Base-by-base conservation (phyloP, 2,113 vertebrate species). In the Equus przewalskii region DNA sequence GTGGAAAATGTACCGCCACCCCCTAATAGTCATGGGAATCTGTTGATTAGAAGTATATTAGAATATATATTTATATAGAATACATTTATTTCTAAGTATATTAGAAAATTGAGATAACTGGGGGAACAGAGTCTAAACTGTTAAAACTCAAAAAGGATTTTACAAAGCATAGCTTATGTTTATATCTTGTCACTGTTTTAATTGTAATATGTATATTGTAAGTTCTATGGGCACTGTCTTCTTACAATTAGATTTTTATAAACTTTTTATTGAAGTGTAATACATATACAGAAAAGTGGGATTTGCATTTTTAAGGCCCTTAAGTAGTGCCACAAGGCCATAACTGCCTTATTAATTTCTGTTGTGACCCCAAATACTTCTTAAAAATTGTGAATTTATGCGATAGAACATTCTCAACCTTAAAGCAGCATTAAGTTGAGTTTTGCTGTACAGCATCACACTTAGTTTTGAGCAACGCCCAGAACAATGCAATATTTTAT, bases 131-230 rank as follows among this genome's bases (percentile, higher is more conserved):
- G 26, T 33, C 60, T n/a, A 91, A 30, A 86, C 56, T 81, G 36
- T 96, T 83, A 92, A 96, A 78, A 97, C 12, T 69, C 90, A 87
- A 58, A 93, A 87, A 69, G 65, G 14, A 89, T 60, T 89, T 94
- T 85, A 89, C 2, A n/a, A 96, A 90, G 18, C 56, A 72, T n/a
- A 89, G 76, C 15, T 73, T 36, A 91, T 89, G 16, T 72, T 96
- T 33, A 28, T 58, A 73, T 79, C 49, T 87, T 90, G 36, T 69
- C 86, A 51, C 28, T 28, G 18, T 79, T 56, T 91, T 86, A 85
- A 93, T 85, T 75, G 62, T 49, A 65, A 51, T 64, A 54, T 28
- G 44, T n/a, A 56, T 69, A 65, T 76, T 49, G 4, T 44, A 69
- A 94, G 14, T 72, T 97, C 65, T 95, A 6, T 44, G 58, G 51